Evolutionary conservation across 2,888 invertebrate species (phyloP).

Genomic region (Drosophila tripunctata): DNA sequence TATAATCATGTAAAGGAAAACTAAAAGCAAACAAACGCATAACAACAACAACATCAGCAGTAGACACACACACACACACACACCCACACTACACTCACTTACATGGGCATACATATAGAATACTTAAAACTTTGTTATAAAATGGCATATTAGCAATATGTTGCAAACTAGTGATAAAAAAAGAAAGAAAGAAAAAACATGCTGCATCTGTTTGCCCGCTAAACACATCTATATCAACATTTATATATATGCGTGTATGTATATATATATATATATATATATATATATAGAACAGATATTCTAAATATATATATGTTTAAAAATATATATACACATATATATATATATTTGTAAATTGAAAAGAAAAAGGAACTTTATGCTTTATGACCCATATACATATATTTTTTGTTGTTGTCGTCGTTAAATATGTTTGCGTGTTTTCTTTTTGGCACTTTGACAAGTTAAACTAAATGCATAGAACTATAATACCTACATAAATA

Average conservation of each 20-base stretch:
- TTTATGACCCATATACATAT: constrained; percentile 18
- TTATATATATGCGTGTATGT: neutral
- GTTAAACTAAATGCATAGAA: constrained; percentile 8
- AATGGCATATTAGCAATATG: constrained; percentile 14
- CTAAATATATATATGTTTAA: too few relatives aligned
- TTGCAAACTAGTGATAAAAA: constrained; percentile 20
- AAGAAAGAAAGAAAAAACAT: constrained; percentile 4
- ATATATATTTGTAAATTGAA: neutral
- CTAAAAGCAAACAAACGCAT: constrained; percentile 16
- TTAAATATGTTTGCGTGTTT: constrained; percentile 56
- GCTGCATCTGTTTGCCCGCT: constrained; percentile 41
- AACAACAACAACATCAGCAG: constrained; percentile 32
- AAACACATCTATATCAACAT: neutral
- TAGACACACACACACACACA: constrained; percentile 30
- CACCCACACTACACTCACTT: constrained; percentile 3
- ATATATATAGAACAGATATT: neutral
- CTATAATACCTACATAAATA: constrained; percentile 4
- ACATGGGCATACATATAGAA: constrained; percentile 14
- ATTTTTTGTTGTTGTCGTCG: constrained; percentile 54
- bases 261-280: neutral
- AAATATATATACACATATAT: neutral
- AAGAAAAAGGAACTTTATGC: neutral
- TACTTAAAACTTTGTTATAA: constrained; percentile 2
- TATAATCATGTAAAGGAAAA: constrained; percentile 11
- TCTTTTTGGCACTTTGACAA: constrained; percentile 41